These are phyloP conservation scores for Smithornis capensis DNA, from an alignment of 2,113 vertebrate genomes.

Conservation along the genomic window DNA sequence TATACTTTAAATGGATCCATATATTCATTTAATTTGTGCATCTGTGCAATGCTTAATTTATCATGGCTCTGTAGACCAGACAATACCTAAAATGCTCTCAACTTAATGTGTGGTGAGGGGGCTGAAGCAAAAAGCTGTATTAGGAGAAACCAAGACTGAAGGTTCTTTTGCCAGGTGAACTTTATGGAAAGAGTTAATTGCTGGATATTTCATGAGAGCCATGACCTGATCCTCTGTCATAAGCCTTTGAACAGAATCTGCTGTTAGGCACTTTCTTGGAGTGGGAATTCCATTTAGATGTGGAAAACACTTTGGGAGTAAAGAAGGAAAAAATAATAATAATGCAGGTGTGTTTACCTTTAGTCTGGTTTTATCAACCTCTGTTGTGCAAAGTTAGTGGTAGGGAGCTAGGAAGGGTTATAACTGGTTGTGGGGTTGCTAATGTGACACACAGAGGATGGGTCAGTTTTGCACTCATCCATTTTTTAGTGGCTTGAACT, in stretches of 20 bases:
- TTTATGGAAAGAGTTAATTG: background rate
- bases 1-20: background rate
- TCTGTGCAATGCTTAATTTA: background rate
- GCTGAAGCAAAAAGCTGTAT: background rate
- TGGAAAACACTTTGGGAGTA: background rate
- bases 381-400: background rate
- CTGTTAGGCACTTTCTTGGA: background rate
- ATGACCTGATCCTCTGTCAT: background rate
- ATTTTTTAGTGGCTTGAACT: slow-evolving; percentile 44
- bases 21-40: background rate
- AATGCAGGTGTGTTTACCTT: background rate
- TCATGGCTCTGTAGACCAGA: background rate
- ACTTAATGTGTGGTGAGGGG: background rate
- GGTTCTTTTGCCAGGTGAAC: background rate
- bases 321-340: background rate
- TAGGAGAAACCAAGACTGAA: background rate
- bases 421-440: background rate
- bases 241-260: background rate
- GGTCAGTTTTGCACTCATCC: slow-evolving; percentile 40
- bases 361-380: background rate
- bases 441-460: background rate
- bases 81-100: background rate
- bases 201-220: background rate
- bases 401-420: background rate
- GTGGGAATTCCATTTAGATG: background rate